Evolutionary conservation across 2,888 invertebrate genomes (phyloP), one percentile per base, ranked within the genome.

Genomic region (Folsomia manolachei): DNA sequence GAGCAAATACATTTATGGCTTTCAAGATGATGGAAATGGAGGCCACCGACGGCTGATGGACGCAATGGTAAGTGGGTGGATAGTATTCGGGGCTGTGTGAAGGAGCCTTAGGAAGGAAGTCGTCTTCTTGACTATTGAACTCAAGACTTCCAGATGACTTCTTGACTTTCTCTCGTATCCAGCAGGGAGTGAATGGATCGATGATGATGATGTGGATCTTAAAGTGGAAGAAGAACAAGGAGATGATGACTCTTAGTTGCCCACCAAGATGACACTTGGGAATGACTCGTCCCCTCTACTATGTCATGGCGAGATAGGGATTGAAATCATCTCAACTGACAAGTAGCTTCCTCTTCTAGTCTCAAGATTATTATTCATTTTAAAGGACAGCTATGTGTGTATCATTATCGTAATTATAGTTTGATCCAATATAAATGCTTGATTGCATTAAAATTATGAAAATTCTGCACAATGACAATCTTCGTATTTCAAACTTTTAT

Each of bases 221-320:
- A 39, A 39, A 69, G 72, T 72, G 72, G 65, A 66, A 39, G 39
- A 39, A 39, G 39, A 39, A 73, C 73, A 73, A 70, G 62, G 52
- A 67, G 69, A 73, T 69, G 69, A 75, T 72, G 75, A 73, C 75
- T 73, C 75, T 75, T 71, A 69, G 72, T 75, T 66, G 72, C 72
- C 75, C 75, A 75, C 75, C 65, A 75, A 72, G 72, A 71, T 75
- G 71, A 75, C 72, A 73, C 72, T 72, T 70, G 39, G 39, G 39
- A 39, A 39, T 66, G 53, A 39, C 39, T 14, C 68, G 72, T 69
- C 72, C 69, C 69, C 60, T 65, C 63, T 53, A 53, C 70, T 65
- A 60, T 60, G 53, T 70, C 65, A 63, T 56, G 27, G 65, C 52
- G 51, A 65, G 66, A 66, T 62, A 69, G 62, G 60, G 66, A 52